Evolutionary conservation across 2,113 vertebrate genomes (phyloP).

Genomic region (Coracopsis vasa): DNA sequence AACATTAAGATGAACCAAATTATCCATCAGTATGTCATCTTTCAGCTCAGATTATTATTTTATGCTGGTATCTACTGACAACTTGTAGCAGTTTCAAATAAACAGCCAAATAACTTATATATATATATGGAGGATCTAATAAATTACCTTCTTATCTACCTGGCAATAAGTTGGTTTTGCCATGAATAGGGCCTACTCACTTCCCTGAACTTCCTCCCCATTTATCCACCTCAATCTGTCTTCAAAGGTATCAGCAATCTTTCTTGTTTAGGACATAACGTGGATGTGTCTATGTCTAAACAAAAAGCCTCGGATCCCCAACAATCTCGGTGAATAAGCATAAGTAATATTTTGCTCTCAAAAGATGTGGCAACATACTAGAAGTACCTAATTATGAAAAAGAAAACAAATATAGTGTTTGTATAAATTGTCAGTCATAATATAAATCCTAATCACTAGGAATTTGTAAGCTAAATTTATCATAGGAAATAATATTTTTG

Average conservation of each 20-base stretch:
- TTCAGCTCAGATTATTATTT: not conserved
- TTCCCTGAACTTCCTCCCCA: not conserved
- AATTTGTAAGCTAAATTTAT: not conserved
- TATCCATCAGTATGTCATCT: not conserved
- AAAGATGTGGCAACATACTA: not conserved
- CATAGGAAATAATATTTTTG: not conserved
- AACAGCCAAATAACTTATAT: not conserved
- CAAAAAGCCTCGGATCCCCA: rapidly evolving
- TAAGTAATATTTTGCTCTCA: not conserved
- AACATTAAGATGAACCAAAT: not conserved
- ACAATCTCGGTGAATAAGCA: not conserved
- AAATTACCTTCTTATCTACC: not conserved
- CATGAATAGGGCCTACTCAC: not conserved
- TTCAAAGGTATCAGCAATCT: not conserved
- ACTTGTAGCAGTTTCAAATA: not conserved
- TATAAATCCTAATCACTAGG: not conserved
- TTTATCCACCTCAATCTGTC: not conserved
- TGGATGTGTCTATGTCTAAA: not conserved
- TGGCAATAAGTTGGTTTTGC: not conserved
- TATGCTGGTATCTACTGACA: not conserved
- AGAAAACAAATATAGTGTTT: not conserved
- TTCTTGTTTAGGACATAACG: not conserved
- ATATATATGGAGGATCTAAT: not conserved
- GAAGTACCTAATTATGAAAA: not conserved
- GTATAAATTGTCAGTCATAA: not conserved